These are phyloP conservation scores for Tipula helvola DNA, from an alignment of 2,888 invertebrate genomes.

Conservation along the genomic window DNA sequence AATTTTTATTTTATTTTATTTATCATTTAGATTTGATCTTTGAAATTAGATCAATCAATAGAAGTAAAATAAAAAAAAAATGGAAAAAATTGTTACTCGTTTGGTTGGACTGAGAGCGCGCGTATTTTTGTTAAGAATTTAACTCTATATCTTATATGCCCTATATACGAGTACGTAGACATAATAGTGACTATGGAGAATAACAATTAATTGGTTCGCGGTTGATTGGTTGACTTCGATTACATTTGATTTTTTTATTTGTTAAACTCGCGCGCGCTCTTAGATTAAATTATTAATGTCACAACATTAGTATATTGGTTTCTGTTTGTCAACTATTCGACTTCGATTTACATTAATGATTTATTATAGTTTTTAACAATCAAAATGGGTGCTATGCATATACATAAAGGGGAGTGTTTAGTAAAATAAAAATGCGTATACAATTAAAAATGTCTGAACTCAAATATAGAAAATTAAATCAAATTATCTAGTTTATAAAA, in stretches of 20 bases:
- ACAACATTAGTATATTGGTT: neutral
- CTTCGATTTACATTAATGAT: neutral
- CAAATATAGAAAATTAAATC: neutral
- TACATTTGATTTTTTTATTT: neutral
- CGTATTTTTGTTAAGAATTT: neutral
- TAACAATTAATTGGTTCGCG: neutral
- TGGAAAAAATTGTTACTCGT: neutral
- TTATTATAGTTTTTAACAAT: neutral
- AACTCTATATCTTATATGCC: neutral
- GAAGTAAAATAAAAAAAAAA: neutral
- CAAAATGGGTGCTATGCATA: neutral
- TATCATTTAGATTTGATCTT: neutral
- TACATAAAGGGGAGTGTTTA: neutral
- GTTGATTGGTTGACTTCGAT: neutral
- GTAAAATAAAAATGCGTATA: neutral
- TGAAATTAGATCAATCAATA: slow-evolving; percentile 4
- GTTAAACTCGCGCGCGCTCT: neutral
- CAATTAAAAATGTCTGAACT: neutral
- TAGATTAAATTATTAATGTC: neutral
- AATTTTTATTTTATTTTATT: neutral
- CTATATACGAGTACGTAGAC: neutral
- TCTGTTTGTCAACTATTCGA: neutral
- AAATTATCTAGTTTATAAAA: neutral
- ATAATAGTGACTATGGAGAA: neutral
- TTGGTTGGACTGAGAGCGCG: neutral